Base-by-base conservation (phyloP, 2,797 vertebrate genomes). In the Ataeniobius toweri region DNA sequence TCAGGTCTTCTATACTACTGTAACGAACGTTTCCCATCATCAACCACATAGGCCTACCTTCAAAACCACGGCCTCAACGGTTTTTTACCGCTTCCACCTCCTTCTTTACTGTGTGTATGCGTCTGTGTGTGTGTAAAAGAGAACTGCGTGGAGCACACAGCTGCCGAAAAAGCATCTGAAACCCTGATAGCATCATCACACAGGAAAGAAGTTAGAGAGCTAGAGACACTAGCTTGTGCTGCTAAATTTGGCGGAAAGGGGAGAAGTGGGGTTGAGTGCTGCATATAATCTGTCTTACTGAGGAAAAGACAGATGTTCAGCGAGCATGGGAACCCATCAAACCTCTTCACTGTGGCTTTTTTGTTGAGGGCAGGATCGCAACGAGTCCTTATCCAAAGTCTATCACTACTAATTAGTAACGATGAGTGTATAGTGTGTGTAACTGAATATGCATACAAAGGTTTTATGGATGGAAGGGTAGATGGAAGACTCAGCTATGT, bases 21-120 rank as follows among this genome's bases (percentile, higher is more conserved):
- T 96, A 98, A 98, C 97, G 96, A 96, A 96, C 93, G 85, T 97
- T 98, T 97, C 97, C 95, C 97, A 96, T 96, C 96, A 95, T 79
- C 94, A 91, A 95, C 97, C 97, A 93, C 97, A 97, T 83, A 96
- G 93, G 94, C 94, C 95, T 95, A 96, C 95, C 95, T 97, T 93
- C 93, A 92, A 89, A 97, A 98, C 97, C 97, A 95, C 96, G 69
- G 93, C 85, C 93, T 96, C 94, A 99, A 99, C 98, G 95, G 97
- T 94, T 96, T 92, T 92, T 96, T 76, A 97, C 97, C 97, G 96
- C 98, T 97, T 98, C 97, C 98, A 96, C 96, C 95, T 96, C 92
- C 91, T 90, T 68, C 48, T 85, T 91, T 78, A 83, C 78, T 72
- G 2, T 90, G 80, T 81, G 82, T 88, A 86, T 91, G 83, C 84